These are phyloP conservation scores for Rana temporaria DNA, from an alignment of 2,113 vertebrate species.

Conservation along the genomic window DNA sequence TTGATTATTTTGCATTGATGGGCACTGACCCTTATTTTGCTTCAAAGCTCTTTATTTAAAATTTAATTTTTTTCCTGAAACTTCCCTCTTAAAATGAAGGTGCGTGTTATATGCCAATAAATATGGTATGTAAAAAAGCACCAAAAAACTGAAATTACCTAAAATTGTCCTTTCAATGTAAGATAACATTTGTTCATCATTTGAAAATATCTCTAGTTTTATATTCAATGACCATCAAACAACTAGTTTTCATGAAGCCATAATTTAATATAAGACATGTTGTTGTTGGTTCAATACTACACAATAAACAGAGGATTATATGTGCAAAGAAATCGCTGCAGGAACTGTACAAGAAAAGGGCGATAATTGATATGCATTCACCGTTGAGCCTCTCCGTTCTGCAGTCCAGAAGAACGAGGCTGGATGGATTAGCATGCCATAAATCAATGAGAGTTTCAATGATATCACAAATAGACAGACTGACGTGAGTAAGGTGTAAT, in stretches of 20 bases:
- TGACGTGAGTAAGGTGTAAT: conserved; percentile 44
- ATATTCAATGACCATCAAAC: background rate
- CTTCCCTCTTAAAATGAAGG: too few relatives aligned
- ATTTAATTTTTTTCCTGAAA: too few relatives aligned
- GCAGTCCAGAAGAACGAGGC: conserved; percentile 18
- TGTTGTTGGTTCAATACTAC: conserved; percentile 23
- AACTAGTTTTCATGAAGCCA: conserved; percentile 14
- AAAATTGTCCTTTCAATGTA: too few relatives aligned
- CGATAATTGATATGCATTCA: conserved; percentile 45
- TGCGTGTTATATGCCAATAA: too few relatives aligned
- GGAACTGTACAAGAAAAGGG: conserved; percentile 2
- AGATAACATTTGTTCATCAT: background rate
- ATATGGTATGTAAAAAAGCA: too few relatives aligned
- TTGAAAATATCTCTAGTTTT: too few relatives aligned
- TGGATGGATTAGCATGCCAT: conserved; percentile 41
- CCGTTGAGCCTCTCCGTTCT: background rate
- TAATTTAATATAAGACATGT: conserved; percentile 10
- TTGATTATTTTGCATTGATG: too few relatives aligned
- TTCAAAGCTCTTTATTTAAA: too few relatives aligned
- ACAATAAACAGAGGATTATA: conserved; percentile 47
- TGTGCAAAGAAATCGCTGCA: conserved; percentile 5
- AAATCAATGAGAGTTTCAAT: conserved; percentile 41
- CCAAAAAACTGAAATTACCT: too few relatives aligned
- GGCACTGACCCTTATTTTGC: too few relatives aligned
- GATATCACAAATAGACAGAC: conserved; percentile 48